These are phyloP conservation scores for Lethocerus indicus DNA, from an alignment of 1,140 invertebrate genomes.

Conservation along the genomic window DNA sequence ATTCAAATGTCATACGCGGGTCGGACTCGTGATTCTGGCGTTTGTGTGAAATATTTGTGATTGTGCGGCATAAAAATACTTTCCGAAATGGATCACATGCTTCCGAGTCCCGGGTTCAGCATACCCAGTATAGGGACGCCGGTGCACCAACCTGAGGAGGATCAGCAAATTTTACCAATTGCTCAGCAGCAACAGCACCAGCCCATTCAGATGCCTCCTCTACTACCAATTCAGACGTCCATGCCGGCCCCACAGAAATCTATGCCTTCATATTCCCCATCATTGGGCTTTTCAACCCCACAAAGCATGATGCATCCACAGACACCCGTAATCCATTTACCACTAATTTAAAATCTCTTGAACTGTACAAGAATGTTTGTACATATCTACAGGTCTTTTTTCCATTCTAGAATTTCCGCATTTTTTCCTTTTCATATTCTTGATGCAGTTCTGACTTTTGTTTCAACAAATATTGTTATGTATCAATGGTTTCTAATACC, in stretches of 20 bases:
- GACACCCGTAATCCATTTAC: constrained; percentile 69
- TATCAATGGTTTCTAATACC: too few relatives aligned
- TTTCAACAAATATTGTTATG: too few relatives aligned
- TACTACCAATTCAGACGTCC: constrained; percentile 33
- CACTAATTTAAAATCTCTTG: too few relatives aligned
- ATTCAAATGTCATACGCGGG: too few relatives aligned
- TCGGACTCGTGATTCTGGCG: too few relatives aligned
- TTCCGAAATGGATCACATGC: constrained; percentile 69
- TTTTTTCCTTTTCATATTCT: too few relatives aligned
- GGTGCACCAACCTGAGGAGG: constrained; percentile 77
- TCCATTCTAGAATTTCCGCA: too few relatives aligned
- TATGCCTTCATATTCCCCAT: constrained; percentile 49
- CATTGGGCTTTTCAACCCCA: constrained; percentile 43
- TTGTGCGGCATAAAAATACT: too few relatives aligned
- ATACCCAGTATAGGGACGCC: constrained; percentile 82
- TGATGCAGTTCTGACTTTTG: too few relatives aligned
- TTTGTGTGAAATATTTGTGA: too few relatives aligned
- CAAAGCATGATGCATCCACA: constrained; percentile 68
- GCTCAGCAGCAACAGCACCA: constrained; percentile 52
- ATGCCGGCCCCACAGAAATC: constrained; percentile 40
- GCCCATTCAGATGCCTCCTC: constrained; percentile 32
- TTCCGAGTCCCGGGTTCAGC: constrained; percentile 72
- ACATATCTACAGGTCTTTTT: too few relatives aligned
- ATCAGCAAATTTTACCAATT: constrained; percentile 68
- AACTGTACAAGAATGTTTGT: too few relatives aligned